Evolutionary conservation across 2,888 invertebrate genomes (phyloP).

Genomic region (Himalopsyche anomala): DNA sequence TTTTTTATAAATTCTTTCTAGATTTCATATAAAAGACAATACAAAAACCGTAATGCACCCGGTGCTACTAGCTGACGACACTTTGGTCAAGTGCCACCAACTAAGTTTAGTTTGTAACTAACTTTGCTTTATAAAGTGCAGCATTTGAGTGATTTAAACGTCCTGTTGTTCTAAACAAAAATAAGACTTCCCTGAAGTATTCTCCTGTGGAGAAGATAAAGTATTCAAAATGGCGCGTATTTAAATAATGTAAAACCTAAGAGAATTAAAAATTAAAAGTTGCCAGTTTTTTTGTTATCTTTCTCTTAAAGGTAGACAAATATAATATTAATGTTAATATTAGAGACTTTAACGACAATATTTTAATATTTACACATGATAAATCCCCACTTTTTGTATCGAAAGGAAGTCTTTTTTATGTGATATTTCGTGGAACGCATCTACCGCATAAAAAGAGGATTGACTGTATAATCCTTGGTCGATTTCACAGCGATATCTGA

Average conservation of each 20-base stretch:
- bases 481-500: too few species aligned
- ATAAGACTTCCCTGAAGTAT: background rate
- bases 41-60: background rate
- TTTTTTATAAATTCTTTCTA: too few species aligned
- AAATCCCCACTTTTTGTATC: too few species aligned
- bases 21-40: too few species aligned
- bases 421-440: too few species aligned
- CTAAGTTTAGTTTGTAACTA: background rate
- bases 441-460: too few species aligned
- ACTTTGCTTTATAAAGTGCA: conserved; percentile 20
- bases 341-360: too few species aligned
- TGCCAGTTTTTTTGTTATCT: background rate
- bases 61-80: background rate
- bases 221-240: conserved; percentile 12
- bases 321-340: too few species aligned
- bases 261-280: background rate
- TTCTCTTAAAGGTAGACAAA: too few species aligned
- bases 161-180: background rate
- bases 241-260: background rate
- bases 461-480: too few species aligned
- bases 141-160: background rate
- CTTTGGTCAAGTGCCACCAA: conserved; percentile 4
- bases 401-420: too few species aligned
- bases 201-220: background rate
- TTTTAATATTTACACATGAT: too few species aligned